Percentiles rank a stretch among this genome's conserved stretches.
These are phyloP conservation scores for Nycticorax nycticorax DNA, from an alignment of 2,113 vertebrate genomes.

Conservation along the genomic window DNA sequence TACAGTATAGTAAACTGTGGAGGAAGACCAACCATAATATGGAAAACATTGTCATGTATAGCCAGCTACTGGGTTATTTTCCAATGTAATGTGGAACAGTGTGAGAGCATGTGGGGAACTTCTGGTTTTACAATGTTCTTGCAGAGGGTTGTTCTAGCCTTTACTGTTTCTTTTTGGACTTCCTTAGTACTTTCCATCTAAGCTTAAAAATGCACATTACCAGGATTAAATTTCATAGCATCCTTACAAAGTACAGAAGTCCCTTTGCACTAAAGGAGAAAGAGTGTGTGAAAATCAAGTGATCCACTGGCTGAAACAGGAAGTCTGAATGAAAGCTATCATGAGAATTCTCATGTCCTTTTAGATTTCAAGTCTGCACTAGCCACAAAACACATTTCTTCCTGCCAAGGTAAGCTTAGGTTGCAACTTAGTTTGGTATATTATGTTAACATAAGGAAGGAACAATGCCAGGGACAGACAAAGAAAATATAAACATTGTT, in stretches of 20 bases:
- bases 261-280: neutral
- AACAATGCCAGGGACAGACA: neutral
- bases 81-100: neutral
- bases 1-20: neutral
- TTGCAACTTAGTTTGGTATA: neutral
- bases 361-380: neutral
- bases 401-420: neutral
- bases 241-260: neutral
- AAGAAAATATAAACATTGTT: conserved; percentile 8
- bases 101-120: neutral
- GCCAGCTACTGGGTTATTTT: neutral
- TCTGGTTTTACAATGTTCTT: neutral
- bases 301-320: neutral
- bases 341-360: neutral
- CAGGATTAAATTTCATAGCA: neutral
- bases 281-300: neutral
- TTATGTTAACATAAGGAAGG: conserved; percentile 10
- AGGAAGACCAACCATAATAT: neutral
- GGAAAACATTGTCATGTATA: neutral
- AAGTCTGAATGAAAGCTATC: conserved; percentile 25
- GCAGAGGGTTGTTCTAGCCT: neutral
- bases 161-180: neutral
- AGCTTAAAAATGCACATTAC: neutral
- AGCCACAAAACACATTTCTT: neutral
- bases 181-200: neutral